A percentile compares a stretch with the other conserved stretches of the same genome.
These are phyloP conservation scores for Dascyllus trimaculatus DNA, from an alignment of 2,113 vertebrate species.

Conservation along the genomic window DNA sequence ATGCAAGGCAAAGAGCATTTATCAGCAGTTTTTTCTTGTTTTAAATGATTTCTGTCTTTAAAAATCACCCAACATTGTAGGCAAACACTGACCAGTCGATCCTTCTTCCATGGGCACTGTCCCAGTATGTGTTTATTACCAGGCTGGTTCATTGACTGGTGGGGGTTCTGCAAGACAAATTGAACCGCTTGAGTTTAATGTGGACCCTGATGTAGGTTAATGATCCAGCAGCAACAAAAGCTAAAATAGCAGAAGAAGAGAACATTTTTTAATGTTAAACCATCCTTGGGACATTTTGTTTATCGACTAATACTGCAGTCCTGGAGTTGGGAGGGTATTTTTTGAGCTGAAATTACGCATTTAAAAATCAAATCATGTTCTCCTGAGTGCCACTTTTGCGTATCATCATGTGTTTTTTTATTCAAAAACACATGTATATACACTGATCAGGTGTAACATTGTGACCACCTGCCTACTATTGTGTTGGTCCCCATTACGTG, in stretches of 20 bases:
- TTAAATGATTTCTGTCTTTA: background rate
- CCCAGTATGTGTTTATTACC: slow-evolving; percentile 33
- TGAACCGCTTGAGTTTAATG: slow-evolving; percentile 43
- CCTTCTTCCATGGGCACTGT: slow-evolving; percentile 17
- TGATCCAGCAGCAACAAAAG: slow-evolving; percentile 23
- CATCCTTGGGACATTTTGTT: background rate
- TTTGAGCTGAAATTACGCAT: too few species aligned
- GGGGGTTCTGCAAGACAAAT: slow-evolving; percentile 21
- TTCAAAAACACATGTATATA: too few species aligned
- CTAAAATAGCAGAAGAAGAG: background rate
- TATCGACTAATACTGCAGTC: too few species aligned
- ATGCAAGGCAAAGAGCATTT: background rate
- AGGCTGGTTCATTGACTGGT: slow-evolving; percentile 46
- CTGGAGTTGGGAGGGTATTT: background rate
- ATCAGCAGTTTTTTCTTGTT: background rate
- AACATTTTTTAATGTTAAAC: background rate
- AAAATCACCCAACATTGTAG: slow-evolving; percentile 4
- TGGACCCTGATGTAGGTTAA: slow-evolving; percentile 31
- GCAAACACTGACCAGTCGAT: slow-evolving; percentile 46
- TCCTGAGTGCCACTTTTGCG: too few species aligned
- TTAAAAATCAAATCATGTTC: too few species aligned
- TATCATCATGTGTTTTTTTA: too few species aligned
- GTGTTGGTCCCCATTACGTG: too few species aligned
- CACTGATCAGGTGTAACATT: too few species aligned
- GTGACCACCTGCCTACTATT: too few species aligned